These are phyloP conservation scores for Mallotus villosus DNA, from an alignment of 2,797 vertebrate species.

Conservation along the genomic window DNA sequence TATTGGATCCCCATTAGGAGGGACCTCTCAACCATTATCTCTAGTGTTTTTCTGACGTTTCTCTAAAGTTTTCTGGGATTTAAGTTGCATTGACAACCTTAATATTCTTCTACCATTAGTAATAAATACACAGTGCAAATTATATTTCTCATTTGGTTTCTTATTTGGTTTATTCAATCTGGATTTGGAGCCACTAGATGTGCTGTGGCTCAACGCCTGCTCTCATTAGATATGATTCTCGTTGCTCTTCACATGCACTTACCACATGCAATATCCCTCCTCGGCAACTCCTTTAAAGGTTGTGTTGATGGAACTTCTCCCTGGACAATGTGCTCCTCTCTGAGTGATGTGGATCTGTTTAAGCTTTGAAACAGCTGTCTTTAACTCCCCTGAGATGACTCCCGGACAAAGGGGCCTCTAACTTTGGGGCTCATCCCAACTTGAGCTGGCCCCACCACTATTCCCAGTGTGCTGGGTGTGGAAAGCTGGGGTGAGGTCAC, in stretches of 20 bases:
- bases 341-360: not conserved
- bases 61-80: too few relatives aligned
- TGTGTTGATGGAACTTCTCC: not conserved
- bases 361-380: slow-evolving; percentile 1
- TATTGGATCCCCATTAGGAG: not conserved
- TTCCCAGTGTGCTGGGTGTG: slow-evolving; percentile 47
- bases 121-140: too few relatives aligned
- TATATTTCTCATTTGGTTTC: too few relatives aligned
- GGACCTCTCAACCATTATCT: not conserved
- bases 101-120: too few relatives aligned
- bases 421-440: slow-evolving; percentile 28
- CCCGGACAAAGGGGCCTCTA: not conserved
- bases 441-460: slow-evolving; percentile 62
- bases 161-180: too few relatives aligned
- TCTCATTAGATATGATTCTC: too few relatives aligned
- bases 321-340: not conserved
- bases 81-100: too few relatives aligned
- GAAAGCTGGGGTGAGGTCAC: slow-evolving; percentile 68
- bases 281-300: not conserved
- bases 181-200: too few relatives aligned
- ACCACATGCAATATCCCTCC: not conserved
- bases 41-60: too few relatives aligned
- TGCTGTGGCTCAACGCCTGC: too few relatives aligned
- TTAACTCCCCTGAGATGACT: not conserved
- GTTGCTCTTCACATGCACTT: too few relatives aligned